Conservation (phyloP, 2,888 invertebrate species). For the Drosophila ezoana region DNA sequence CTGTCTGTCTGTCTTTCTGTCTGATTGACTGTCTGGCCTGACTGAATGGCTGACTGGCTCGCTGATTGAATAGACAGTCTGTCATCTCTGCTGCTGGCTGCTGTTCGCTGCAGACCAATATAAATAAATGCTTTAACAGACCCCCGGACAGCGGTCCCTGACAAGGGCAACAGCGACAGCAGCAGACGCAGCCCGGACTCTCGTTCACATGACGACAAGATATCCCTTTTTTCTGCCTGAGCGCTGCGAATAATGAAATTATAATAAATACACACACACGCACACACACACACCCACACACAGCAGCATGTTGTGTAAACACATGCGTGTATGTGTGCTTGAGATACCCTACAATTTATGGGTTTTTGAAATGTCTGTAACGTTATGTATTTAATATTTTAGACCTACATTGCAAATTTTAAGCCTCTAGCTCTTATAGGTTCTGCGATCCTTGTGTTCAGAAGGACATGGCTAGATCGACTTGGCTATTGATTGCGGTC, state of each 20-base stretch:
- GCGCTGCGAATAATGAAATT: conserved; percentile 76
- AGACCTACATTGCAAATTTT: no score
- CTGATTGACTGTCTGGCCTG: conserved; percentile 33
- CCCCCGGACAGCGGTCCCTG: conserved; percentile 34
- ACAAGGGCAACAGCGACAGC: conserved; percentile 27
- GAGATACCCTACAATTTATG: conserved; percentile 8
- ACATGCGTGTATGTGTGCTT: not conserved
- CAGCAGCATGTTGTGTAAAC: not conserved
- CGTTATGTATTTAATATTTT: no score
- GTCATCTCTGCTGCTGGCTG: conserved; percentile 49
- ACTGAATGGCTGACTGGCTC: conserved; percentile 45
- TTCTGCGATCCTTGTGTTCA: no score
- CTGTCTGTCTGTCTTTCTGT: conserved; percentile 14
- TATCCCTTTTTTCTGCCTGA: conserved; percentile 78
- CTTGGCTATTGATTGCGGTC: no score
- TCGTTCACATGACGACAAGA: conserved; percentile 61
- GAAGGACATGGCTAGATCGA: no score
- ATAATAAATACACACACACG: conserved; percentile 43
- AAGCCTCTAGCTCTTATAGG: no score
- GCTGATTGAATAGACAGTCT: conserved; percentile 77
- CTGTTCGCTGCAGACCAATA: conserved; percentile 19
- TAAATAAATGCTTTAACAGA: conserved; percentile 71
- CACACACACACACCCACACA: conserved; percentile 3
- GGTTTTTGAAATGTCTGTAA: not conserved
- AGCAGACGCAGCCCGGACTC: conserved; percentile 10